Conservation (phyloP, 2,888 invertebrate species). For the Dolomedes plantarius region DNA sequence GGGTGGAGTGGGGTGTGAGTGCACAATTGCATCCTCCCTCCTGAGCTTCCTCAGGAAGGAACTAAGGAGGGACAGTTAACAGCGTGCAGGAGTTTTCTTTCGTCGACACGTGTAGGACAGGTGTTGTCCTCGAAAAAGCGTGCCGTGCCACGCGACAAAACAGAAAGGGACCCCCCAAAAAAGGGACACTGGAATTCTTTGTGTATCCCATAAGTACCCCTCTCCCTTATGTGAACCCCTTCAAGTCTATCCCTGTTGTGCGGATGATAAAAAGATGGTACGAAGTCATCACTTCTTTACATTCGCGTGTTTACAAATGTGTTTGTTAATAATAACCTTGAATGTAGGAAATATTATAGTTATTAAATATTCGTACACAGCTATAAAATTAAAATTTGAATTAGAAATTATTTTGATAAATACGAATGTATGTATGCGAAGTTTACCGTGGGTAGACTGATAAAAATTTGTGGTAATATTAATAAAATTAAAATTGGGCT, state of each 20-base stretch:
- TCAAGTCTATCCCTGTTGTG: neutral
- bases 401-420: too few species aligned
- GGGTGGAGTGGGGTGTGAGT: too few species aligned
- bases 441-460: too few species aligned
- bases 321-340: too few species aligned
- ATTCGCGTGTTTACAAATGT: too few species aligned
- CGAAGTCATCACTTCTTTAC: neutral
- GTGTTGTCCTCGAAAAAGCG: slow-evolving; percentile 29
- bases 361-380: too few species aligned
- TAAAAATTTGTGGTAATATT: too few species aligned
- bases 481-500: too few species aligned
- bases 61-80: neutral
- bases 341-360: too few species aligned
- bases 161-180: slow-evolving; percentile 32
- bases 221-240: neutral
- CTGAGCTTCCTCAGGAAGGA: neutral
- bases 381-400: too few species aligned
- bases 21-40: neutral
- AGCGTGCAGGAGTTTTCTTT: neutral
- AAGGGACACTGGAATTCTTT: slow-evolving; percentile 12
- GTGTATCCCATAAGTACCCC: neutral
- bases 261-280: too few species aligned
- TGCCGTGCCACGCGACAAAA: slow-evolving; percentile 36
- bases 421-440: too few species aligned
- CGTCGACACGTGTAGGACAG: slow-evolving; percentile 59